Evolutionary conservation across 1,140 invertebrate genomes (phyloP), one percentile per base, ranked within the genome.

Genomic region (Lepidostoma basale): DNA sequence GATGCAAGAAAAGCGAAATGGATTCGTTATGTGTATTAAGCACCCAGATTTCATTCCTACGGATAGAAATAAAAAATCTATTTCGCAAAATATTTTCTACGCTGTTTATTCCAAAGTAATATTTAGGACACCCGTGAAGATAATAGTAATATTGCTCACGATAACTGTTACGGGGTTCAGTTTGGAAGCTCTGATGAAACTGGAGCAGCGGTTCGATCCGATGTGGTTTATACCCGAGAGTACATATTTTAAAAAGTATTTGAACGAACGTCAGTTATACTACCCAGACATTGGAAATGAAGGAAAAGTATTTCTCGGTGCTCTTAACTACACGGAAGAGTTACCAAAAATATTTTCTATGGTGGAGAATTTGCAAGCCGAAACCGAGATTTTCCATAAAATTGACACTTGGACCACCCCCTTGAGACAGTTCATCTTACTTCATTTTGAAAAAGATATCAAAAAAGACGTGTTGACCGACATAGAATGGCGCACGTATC

Each of bases 141-240:
- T 86, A 68, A 63, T 85, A 22, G 81, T 88, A 1, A 77, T 92
- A 45, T 45, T 88, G 14, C 77, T 88, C 54, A 88, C 89, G 12
- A 16, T 88, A 25, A 73, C 76, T 18, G 76, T 88, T 58, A 79
- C 87, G 12, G 83, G 84, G 23, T 83, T 88, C 67, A 88, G 88
- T 74, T 79, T 87, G 40, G 78, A 86, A 74, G 86, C 89, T 22
- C 79, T 86, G 39, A 77, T 87, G 23, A 76, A 83, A 49, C 77
- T 94, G 40, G 85, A 90, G 76, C 90, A 92, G 76, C 88, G 88
- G 78, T 94, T 93, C 79, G 89, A 93, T 79, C 88, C 89, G 0
- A 82, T 83, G 5, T 92, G 91, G 89, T 93, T 93, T 76, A 84
- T 93, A 59, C 90, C 90, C 1, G 83, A 87, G 68, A 84, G 85